A percentile compares a stretch with the other conserved stretches of the same genome.
Evolutionary conservation across 2,113 vertebrate species (phyloP).

Genomic region (Malurus cyaneus): DNA sequence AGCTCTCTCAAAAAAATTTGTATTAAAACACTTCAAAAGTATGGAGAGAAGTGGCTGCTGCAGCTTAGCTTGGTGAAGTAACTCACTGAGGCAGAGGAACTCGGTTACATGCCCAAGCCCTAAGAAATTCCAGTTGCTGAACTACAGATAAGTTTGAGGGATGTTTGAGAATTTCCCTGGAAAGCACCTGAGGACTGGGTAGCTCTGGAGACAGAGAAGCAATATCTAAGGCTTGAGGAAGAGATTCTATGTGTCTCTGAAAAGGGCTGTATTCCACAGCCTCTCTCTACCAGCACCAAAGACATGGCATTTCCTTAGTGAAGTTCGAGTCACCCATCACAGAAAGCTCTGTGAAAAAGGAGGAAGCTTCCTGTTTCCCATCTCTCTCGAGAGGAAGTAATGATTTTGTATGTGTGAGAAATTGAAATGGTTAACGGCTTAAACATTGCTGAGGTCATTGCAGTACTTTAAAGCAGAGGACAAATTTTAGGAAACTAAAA

Average conservation of each 20-base stretch:
- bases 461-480: not conserved
- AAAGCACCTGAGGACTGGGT: not conserved
- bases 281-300: accelerated
- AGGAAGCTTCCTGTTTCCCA: not conserved
- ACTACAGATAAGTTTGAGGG: not conserved
- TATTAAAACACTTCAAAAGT: not conserved
- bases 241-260: not conserved
- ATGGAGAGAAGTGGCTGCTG: not conserved
- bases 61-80: not conserved
- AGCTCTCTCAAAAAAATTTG: not conserved
- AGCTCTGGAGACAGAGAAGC: not conserved
- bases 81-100: not conserved
- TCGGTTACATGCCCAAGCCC: not conserved
- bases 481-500: not conserved
- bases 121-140: not conserved
- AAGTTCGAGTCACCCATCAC: not conserved
- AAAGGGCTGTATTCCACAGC: not conserved
- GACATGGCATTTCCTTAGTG: not conserved
- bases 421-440: not conserved
- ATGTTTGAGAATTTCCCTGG: not conserved
- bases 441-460: not conserved
- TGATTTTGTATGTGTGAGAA: not conserved
- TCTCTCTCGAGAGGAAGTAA: not conserved
- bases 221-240: not conserved
- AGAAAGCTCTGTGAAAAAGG: not conserved